These are phyloP conservation scores for Parapristionchus giblindavisi DNA, from an alignment of 2,888 invertebrate genomes.

Conservation along the genomic window DNA sequence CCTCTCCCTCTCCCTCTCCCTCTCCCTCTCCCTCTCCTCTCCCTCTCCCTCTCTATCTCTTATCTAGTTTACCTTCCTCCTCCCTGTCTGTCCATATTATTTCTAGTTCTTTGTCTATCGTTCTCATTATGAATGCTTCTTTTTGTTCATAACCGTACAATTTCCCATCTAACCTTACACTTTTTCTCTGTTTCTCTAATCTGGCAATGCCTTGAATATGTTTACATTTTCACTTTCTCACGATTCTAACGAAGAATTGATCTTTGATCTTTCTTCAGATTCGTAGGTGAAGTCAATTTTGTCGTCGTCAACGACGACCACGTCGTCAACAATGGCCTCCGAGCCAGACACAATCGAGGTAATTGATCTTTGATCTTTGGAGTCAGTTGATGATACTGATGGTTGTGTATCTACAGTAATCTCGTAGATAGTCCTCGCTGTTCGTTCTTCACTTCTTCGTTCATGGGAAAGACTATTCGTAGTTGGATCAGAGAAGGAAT, in stretches of 20 bases:
- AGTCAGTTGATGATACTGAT: not conserved
- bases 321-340: constrained; percentile 18
- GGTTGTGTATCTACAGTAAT: not conserved
- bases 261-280: not conserved
- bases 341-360: constrained; percentile 28
- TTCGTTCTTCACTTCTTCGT: constrained; percentile 46
- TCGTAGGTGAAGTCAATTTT: no score
- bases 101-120: not conserved
- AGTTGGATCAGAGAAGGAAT: constrained; percentile 48
- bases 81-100: not conserved
- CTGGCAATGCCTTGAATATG: no score
- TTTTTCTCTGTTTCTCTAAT: not conserved
- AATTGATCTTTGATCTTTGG: not conserved
- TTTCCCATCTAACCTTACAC: not conserved
- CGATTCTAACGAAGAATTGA: not conserved
- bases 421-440: constrained; percentile 36
- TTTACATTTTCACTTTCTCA: no score
- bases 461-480: constrained; percentile 54
- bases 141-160: not conserved
- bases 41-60: not conserved
- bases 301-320: no score
- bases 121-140: not conserved
- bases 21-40: not conserved
- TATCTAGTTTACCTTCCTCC: not conserved
- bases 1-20: not conserved